A percentile compares a stretch with the other conserved stretches of the same genome.
Evolutionary conservation across 2,113 vertebrate genomes (phyloP).

Genomic region (Eurypyga helias): DNA sequence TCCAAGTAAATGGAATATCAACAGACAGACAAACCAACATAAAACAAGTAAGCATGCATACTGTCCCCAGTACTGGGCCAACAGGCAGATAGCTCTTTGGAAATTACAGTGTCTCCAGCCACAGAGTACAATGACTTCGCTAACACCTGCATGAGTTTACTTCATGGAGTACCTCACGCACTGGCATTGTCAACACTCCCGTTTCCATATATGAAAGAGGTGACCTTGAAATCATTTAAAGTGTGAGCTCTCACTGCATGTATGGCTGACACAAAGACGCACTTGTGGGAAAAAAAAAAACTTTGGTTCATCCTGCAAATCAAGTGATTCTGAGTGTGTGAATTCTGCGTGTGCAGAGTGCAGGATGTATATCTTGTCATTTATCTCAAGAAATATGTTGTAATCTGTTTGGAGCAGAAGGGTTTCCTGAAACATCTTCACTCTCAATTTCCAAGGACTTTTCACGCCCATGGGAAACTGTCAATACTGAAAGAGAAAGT

Average conservation of each 20-base stretch:
- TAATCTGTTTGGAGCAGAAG: not conserved
- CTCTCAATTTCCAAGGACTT: not conserved
- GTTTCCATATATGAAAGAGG: not conserved
- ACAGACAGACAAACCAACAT: not conserved
- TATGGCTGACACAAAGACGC: not conserved
- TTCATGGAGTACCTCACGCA: not conserved
- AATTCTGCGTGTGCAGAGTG: not conserved
- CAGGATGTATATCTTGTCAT: not conserved
- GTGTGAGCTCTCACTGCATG: not conserved
- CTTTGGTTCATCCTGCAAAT: not conserved
- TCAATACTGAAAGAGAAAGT: not conserved
- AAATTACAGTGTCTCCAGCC: not conserved
- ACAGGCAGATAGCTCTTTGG: not conserved
- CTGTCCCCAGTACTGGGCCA: accelerated
- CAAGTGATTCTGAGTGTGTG: not conserved
- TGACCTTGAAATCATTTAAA: not conserved
- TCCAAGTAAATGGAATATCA: not conserved
- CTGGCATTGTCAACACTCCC: not conserved
- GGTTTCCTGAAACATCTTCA: not conserved
- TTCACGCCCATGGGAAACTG: not conserved
- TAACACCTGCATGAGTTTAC: not conserved
- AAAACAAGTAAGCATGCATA: not conserved
- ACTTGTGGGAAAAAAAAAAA: not conserved
- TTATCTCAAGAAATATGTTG: not conserved
- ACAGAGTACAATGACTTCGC: not conserved